Percentiles rank a stretch among this genome's conserved stretches.
phyloP scores from a whole-genome alignment of 2,797 vertebrate species.

The Lateolabrax maculatus region DNA sequence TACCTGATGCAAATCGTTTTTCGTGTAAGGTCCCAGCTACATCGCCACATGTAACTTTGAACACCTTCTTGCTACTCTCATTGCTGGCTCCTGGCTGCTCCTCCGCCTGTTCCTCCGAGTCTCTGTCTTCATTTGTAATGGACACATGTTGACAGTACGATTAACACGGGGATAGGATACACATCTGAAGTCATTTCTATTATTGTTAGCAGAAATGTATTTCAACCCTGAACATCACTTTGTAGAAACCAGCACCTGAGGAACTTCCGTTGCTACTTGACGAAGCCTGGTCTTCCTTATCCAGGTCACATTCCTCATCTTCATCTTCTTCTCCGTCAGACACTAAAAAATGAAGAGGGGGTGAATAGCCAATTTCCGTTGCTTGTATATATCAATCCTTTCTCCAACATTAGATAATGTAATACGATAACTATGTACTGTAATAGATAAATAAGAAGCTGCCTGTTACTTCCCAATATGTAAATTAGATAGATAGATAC shows the following conservation, averaged over 20 bases:
- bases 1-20: slow-evolving; percentile 77
- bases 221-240: background rate
- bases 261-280: background rate
- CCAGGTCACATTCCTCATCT: background rate
- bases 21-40: slow-evolving; percentile 58
- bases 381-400: background rate
- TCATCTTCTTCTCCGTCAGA: slow-evolving; percentile 19
- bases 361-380: background rate
- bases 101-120: slow-evolving; percentile 6
- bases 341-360: background rate
- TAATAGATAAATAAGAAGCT: no score
- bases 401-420: background rate
- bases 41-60: slow-evolving; percentile 69
- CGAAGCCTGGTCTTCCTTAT: slow-evolving; percentile 13
- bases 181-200: background rate
- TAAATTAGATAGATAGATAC: background rate
- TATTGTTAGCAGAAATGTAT: background rate
- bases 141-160: background rate
- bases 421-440: no score
- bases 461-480: no score
- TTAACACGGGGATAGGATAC: background rate
- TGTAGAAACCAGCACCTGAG: slow-evolving; percentile 29
- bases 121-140: slow-evolving; percentile 27
- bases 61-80: slow-evolving; percentile 1
- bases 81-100: background rate